Evolutionary conservation across 2,888 invertebrate species (phyloP).

Genomic region (Conomelus anceps): DNA sequence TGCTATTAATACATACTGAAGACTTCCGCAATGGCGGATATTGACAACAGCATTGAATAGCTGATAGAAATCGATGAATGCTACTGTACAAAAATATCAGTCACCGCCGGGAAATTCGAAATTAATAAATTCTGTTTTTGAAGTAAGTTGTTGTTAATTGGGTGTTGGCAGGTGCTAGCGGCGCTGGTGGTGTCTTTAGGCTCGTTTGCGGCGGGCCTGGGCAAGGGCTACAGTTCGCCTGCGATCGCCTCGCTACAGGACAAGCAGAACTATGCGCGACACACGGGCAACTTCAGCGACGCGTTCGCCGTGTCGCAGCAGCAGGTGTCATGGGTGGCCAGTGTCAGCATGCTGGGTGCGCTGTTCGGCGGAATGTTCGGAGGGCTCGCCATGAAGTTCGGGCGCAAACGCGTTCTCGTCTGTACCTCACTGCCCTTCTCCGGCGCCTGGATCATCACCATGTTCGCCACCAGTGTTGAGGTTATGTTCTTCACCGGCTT

Average conservation of each 20-base stretch:
- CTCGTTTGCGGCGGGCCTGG: constrained; percentile 69
- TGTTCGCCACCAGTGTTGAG: constrained; percentile 66
- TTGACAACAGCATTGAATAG: too few species aligned
- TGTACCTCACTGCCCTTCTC: constrained; percentile 69
- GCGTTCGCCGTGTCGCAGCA: constrained; percentile 42
- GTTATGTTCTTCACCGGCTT: constrained; percentile 80
- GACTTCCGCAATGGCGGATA: too few species aligned
- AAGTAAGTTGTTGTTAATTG: not conserved
- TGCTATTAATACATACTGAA: too few species aligned
- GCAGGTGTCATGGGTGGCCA: constrained; percentile 70
- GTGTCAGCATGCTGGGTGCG: constrained; percentile 70
- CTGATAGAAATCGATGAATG: too few species aligned
- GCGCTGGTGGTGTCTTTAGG: constrained; percentile 72
- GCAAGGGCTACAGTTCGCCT: constrained; percentile 77
- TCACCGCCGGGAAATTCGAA: too few species aligned
- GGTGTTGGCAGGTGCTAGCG: constrained; percentile 57
- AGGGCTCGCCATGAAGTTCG: constrained; percentile 69
- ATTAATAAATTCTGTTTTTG: not conserved
- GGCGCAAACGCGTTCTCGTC: constrained; percentile 61
- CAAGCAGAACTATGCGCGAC: constrained; percentile 45
- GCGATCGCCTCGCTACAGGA: constrained; percentile 71
- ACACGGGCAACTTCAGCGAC: constrained; percentile 34
- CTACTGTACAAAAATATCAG: too few species aligned
- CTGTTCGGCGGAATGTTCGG: constrained; percentile 72
- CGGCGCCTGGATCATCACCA: constrained; percentile 74